Base-by-base conservation (phyloP, 2,888 invertebrate genomes). In the Reticulitermes lucifugus region DNA sequence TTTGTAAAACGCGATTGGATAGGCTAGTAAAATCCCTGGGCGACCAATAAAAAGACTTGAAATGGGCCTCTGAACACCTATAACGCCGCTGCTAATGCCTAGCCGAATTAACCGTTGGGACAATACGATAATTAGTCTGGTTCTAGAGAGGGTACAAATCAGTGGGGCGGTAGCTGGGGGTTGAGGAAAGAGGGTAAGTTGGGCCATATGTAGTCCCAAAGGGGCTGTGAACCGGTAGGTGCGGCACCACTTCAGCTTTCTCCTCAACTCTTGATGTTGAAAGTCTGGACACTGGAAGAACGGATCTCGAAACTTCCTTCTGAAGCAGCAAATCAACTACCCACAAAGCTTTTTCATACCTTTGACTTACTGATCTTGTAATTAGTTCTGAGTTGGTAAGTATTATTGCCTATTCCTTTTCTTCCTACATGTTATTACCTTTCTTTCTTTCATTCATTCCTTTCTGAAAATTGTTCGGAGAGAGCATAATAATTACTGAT, bases 31-130 rank as follows among this genome's bases (percentile, higher is more conserved):
- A 85, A 85, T 86, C 90, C 93, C 93, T 91, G 92, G 89, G 90
- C 93, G 93, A 92, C 91, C 93, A 92, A 93, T 93, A 93, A 93
- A 87, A 93, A 92, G 92, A 92, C 92, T 92, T 92, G 92, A 93
- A 93, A 94, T 93, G 93, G 93, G 93, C 93, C 94, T 93, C 93
- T 91, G 92, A 93, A 93, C 93, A 93, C 93, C 93, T 93, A 93
- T 93, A 93, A 94, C 93, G 92, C 93, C 93, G 92, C 89, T 93
- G 93, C 93, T 93, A 93, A 93, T 93, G 93, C 93, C 90, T 90
- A 89, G 89, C 89, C 88, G 89, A 90, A 90, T 90, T 90, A 90
- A 90, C 90, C 90, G 89, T 89, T 89, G 90, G 89, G 90, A 87
- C 84, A 83, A 83, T 84, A 84, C 86, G 86, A 83, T 86, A 86